phyloP scores from a whole-genome alignment of 2,888 invertebrate species.

The Dysmachus trigonus region DNA sequence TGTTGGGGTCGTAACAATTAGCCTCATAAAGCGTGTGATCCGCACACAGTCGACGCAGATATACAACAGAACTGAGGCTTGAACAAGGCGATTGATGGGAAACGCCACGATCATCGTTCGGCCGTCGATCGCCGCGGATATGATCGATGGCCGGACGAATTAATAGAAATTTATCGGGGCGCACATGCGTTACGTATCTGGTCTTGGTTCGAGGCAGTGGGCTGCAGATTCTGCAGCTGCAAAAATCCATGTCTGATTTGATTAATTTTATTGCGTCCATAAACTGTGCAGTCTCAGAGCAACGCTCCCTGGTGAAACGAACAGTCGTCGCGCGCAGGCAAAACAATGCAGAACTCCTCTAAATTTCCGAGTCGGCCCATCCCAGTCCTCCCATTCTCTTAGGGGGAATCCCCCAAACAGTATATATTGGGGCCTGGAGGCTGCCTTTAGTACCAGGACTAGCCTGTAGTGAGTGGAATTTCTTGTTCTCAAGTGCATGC shows the following conservation, averaged over 20 bases:
- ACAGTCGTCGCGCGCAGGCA: neutral
- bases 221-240: neutral
- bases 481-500: conserved; percentile 32
- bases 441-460: neutral
- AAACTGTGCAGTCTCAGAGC: neutral
- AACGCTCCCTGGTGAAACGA: neutral
- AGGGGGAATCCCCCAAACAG: neutral
- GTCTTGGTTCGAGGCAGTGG: neutral
- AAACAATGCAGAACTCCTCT: neutral
- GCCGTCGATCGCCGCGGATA: neutral
- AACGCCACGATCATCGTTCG: neutral
- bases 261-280: conserved; percentile 27
- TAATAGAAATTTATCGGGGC: conserved; percentile 25
- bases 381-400: conserved; percentile 9
- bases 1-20: too few species aligned
- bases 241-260: conserved; percentile 14
- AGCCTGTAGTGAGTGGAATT: conserved; percentile 25
- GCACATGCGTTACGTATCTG: neutral
- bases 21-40: conserved; percentile 19
- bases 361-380: neutral
- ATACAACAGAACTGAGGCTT: neutral
- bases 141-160: conserved; percentile 11
- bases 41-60: neutral
- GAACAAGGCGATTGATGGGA: neutral
- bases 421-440: neutral